Evolutionary conservation across 2,797 vertebrate genomes (phyloP).

Genomic region (Knipowitschia caucasica): DNA sequence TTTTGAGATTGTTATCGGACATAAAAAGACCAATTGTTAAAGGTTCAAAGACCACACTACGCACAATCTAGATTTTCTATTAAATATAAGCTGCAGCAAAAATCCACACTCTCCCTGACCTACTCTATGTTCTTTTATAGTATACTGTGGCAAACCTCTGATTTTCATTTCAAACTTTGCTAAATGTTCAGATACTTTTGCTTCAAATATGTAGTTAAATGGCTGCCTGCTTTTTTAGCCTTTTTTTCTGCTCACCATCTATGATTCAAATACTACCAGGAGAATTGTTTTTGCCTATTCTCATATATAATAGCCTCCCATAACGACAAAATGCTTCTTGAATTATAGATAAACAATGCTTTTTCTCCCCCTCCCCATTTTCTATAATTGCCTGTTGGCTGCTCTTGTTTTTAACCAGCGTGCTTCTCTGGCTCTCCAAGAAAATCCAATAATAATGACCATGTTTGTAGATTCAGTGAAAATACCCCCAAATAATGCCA

Average conservation of each 20-base stretch:
- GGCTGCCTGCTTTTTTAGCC: not conserved
- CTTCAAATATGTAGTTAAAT: not conserved
- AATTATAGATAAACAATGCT: slow-evolving; percentile 8
- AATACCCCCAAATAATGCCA: slow-evolving; percentile 16
- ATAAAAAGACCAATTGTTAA: too few relatives aligned
- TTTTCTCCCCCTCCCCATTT: not conserved
- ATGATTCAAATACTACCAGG: not conserved
- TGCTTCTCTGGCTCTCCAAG: not conserved
- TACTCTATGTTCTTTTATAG: too few relatives aligned
- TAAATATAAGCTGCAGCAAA: too few relatives aligned
- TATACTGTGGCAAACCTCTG: not conserved
- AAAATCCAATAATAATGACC: slow-evolving; percentile 1
- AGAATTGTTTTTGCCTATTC: not conserved
- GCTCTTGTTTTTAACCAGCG: not conserved
- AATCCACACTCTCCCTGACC: too few relatives aligned
- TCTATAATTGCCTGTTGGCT: slow-evolving; percentile 4
- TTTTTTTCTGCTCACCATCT: not conserved
- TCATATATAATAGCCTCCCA: not conserved
- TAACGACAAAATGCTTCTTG: not conserved
- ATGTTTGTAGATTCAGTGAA: slow-evolving; percentile 8
- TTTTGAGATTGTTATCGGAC: too few relatives aligned
- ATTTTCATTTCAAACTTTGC: not conserved
- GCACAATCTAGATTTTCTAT: too few relatives aligned
- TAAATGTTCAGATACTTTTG: not conserved
- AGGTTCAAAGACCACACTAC: too few relatives aligned